Evolutionary conservation across 2,113 vertebrate genomes (phyloP), one percentile per base, ranked within the genome.

Genomic region (Daboia siamensis): DNA sequence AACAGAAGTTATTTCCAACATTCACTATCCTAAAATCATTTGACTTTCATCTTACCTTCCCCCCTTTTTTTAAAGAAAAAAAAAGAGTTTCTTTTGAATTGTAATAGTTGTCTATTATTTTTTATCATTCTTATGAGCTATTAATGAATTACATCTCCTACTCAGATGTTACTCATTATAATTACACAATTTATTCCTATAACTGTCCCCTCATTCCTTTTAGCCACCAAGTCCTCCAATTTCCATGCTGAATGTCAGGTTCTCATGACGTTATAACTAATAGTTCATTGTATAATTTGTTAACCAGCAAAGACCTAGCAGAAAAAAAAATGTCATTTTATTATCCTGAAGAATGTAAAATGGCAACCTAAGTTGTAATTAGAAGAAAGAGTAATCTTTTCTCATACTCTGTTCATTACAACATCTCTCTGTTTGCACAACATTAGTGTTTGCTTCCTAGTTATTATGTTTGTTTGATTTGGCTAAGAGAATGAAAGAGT

Each of bases 261-360:
- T 88, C 74, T 91, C 57, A 95, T 92, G 86, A 69, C 93, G 12
- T 93, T 92, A 55, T 39, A 15, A 91, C 39, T 52, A 92, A 93
- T 93, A 94, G 93, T 92, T 95, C 88, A 89, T 94, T 93, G 94
- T 94, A 91, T 93, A 94, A 94, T 94, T 94, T 89, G 23, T 94
- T 96, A 94, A 55, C 91, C 89, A 56, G 26, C 46, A 69, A 52
- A 2, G 80, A 51, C 61, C 44, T 94, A 51, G 86, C 74, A 94
- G 93, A 92, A 59, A 5, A 93, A 96, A 29, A 94, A 90, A 96
- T 96, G 3, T 20, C 4, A 88, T 90, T 96, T 94, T 46, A 94
- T 94, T 80, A 93, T 92, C 94, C 57, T n/a, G 69, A 93, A n/a
- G 29, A 93, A 94, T 56, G n/a, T 90, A 15, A 89, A 3, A 1